phyloP scores from a whole-genome alignment of 2,888 invertebrate species.

The Leptopilina syphax region DNA sequence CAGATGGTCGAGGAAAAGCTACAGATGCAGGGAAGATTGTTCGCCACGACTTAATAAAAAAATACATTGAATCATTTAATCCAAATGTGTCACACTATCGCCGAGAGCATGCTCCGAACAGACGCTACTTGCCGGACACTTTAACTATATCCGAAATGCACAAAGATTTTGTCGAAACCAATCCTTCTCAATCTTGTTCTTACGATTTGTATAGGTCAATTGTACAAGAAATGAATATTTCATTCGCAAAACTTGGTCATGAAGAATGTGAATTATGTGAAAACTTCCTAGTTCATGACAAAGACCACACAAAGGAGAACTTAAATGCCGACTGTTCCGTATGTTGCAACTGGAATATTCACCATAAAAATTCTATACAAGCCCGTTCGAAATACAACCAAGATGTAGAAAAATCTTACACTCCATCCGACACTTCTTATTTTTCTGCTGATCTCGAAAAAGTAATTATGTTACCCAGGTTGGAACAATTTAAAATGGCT shows the following conservation, averaged over 20 bases:
- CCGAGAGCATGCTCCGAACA: constrained; percentile 40
- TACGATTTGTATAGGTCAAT: constrained; percentile 39
- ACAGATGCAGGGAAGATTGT: not conserved
- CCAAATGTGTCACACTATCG: constrained; percentile 48
- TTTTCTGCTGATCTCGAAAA: constrained; percentile 36
- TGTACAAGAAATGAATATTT: constrained; percentile 19
- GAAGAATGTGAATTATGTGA: constrained; percentile 30
- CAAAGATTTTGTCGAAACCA: constrained; percentile 42
- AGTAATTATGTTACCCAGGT: constrained; percentile 42
- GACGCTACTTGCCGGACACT: constrained; percentile 39
- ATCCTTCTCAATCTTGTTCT: constrained; percentile 33
- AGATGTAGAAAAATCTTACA: not conserved
- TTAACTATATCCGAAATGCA: constrained; percentile 44
- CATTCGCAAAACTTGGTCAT: not conserved
- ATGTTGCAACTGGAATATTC: constrained; percentile 44
- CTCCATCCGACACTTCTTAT: not conserved
- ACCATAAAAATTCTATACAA: constrained; percentile 6
- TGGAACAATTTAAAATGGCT: constrained; percentile 27
- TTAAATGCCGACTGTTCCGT: constrained; percentile 17
- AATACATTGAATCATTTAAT: constrained; percentile 43
- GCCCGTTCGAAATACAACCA: constrained; percentile 26
- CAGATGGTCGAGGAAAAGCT: constrained; percentile 7
- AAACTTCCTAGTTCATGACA: constrained; percentile 21
- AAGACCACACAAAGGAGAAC: constrained; percentile 32
- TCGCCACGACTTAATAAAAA: not conserved